Conservation (phyloP, 92 coral and sea anemone genomes). For the Porites cylindrica region DNA sequence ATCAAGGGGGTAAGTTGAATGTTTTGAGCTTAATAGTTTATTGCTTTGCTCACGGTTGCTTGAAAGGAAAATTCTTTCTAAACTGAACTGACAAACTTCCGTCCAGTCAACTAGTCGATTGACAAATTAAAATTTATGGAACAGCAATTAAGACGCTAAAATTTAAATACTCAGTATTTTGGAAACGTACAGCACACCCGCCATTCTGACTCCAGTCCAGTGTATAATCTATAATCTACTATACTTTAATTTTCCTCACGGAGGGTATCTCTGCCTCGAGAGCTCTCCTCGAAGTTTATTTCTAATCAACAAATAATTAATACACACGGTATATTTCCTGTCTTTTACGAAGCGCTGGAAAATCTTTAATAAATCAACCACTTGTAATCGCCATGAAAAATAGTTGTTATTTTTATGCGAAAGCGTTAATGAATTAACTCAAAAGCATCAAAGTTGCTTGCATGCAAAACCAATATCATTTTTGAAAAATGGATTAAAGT, state of each 20-base stretch:
- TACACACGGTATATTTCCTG: neutral
- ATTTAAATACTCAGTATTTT: neutral
- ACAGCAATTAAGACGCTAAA: neutral
- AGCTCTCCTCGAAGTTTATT: neutral
- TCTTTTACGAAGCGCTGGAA: neutral
- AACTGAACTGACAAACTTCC: neutral
- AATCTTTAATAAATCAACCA: neutral
- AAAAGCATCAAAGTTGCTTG: neutral
- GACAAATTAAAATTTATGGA: too few relatives aligned
- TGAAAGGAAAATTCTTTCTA: neutral
- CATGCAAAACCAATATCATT: conserved; percentile 22
- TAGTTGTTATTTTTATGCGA: conserved; percentile 5
- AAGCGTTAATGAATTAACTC: conserved; percentile 15
- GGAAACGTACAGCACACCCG: neutral
- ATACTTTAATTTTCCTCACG: neutral
- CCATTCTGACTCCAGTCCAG: neutral
- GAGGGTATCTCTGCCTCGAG: neutral
- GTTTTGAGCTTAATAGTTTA: neutral
- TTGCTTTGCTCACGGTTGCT: neutral
- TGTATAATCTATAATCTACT: neutral
- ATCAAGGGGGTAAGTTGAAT: neutral
- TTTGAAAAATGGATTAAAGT: conserved; percentile 26
- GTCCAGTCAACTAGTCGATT: neutral
- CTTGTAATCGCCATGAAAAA: neutral
- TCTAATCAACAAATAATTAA: neutral